Base-by-base conservation (phyloP, 2,888 invertebrate genomes). In the Atrina japonica region DNA sequence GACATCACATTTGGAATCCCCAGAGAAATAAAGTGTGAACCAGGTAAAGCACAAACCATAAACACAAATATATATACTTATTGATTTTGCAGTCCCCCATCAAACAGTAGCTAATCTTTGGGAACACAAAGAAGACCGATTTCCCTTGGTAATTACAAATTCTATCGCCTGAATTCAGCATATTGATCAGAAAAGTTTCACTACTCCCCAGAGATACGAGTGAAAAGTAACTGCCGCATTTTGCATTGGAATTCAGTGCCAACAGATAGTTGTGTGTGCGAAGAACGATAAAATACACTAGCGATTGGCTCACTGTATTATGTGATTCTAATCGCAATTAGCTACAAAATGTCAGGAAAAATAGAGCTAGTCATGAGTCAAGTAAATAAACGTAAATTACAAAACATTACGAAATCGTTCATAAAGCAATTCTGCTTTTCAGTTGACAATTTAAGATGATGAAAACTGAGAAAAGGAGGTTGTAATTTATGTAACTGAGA, bases 191-290 rank as follows among this genome's bases (percentile, higher is more conserved):
- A 40, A 35, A 23, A 30, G 27, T 66, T 50, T 25, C 55, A 27
- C 47, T 11, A 21, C 56, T 47, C 55, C 56, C 58, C 30, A 35
- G 58, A 35, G 58, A 23, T 23, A 35, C 35, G 16, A 23, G 49
- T 27, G 35, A 65, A 65, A 66, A 58, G 30, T 47, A 49, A 59
- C 58, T 49, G 58, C 50, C 47, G 49, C 47, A 66, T 66, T 66
- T 66, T 66, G 58, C 58, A 55, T 41, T 35, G 50, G 41, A 66
- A 58, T 58, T 58, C 58, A 40, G 60, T 47, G 27, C 47, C 45
- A 60, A 60, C 60, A 60, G 60, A 60, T 47, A 47, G 47, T 29
- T 47, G 45, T 41, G 29, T 30, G 60, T 25, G 52, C 9, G 16
- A 25, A 52, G 52, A 52, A 52, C 52, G 16, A 52, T 52, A 52